These are phyloP conservation scores for Acanthosepion lycidas DNA, from an alignment of 2,888 invertebrate genomes.

Conservation along the genomic window DNA sequence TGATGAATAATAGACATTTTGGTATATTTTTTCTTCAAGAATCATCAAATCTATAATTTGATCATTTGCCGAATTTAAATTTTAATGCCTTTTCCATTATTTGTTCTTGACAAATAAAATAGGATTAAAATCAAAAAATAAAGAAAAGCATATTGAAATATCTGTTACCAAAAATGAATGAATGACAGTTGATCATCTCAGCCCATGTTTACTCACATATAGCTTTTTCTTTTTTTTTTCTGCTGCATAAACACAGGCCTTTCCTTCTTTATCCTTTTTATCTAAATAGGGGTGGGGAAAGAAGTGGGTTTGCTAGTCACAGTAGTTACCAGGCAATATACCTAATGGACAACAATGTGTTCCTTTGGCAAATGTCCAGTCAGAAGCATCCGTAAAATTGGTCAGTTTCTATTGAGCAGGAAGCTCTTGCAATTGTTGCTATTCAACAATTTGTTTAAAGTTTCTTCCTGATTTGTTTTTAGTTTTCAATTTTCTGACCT, in stretches of 20 bases:
- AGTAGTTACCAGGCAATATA: neutral
- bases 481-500: neutral
- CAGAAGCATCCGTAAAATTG: conserved; percentile 20
- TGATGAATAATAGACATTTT: too few species aligned
- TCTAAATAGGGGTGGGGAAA: neutral
- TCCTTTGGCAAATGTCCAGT: neutral
- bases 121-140: too few species aligned
- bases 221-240: neutral
- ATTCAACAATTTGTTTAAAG: neutral
- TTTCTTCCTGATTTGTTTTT: neutral
- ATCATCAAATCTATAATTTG: too few species aligned
- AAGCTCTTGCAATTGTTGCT: neutral
- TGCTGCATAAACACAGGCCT: neutral
- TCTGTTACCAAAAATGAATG: neutral
- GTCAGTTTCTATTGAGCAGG: neutral
- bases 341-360: conserved; percentile 14
- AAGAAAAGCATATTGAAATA: too few species aligned
- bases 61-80: too few species aligned
- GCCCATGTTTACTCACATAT: neutral
- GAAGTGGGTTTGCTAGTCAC: neutral
- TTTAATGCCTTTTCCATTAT: too few species aligned
- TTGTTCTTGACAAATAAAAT: too few species aligned
- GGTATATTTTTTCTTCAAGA: too few species aligned
- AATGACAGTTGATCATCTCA: conserved; percentile 4
- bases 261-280: neutral